Evolutionary conservation across 2,888 invertebrate genomes (phyloP).

Genomic region (Cheilosia impressa): DNA sequence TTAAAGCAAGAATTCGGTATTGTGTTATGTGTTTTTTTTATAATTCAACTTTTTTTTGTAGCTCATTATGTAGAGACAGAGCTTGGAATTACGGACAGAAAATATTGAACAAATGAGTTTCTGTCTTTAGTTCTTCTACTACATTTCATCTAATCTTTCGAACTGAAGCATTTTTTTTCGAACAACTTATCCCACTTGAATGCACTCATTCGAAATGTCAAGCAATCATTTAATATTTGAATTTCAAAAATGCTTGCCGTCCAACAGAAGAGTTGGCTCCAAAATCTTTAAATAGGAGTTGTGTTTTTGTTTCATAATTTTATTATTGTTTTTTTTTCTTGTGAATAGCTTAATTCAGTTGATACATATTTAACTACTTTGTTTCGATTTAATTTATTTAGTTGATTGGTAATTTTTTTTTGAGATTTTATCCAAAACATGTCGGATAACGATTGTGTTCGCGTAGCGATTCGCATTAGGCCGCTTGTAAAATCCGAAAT

Average conservation of each 20-base stretch:
- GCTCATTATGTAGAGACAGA: no score
- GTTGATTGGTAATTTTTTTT: slow-evolving; percentile 4
- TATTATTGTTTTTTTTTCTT: slow-evolving; percentile 5
- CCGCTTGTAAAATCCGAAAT: slow-evolving; percentile 90
- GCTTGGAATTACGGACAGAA: no score
- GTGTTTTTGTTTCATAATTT: not conserved
- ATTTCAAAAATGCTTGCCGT: slow-evolving; percentile 19
- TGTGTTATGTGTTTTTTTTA: no score
- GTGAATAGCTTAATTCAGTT: slow-evolving; percentile 9
- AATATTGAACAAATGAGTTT: no score
- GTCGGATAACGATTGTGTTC: slow-evolving; percentile 78
- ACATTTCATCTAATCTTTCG: no score
- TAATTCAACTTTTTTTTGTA: no score
- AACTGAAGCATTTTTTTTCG: no score
- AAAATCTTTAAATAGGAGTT: not conserved
- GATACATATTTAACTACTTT: not conserved
- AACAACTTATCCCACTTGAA: no score
- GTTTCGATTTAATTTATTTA: slow-evolving; percentile 10
- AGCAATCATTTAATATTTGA: slow-evolving; percentile 4
- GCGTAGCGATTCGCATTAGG: slow-evolving; percentile 92
- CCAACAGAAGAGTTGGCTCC: slow-evolving; percentile 6
- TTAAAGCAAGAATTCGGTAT: no score
- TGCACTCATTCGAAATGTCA: not conserved
- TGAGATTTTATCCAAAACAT: slow-evolving; percentile 9
- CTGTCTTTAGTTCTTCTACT: no score